These are phyloP conservation scores for Macaria notata DNA, from an alignment of 2,888 invertebrate species.

Conservation along the genomic window DNA sequence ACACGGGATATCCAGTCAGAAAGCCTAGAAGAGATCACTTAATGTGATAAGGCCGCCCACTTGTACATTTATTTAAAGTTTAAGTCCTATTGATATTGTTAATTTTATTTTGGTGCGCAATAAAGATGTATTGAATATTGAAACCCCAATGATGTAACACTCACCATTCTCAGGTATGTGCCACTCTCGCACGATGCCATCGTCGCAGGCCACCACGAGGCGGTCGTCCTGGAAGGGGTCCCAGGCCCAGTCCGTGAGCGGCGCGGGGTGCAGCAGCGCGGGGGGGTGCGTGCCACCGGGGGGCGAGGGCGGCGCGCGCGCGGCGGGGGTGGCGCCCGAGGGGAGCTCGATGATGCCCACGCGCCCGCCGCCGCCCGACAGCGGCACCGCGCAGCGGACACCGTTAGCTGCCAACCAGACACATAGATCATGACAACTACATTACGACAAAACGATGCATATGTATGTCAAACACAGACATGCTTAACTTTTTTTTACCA, in stretches of 20 bases:
- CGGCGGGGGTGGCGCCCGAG: slow-evolving; percentile 46
- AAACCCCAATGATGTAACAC: too few species aligned
- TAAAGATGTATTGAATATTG: too few species aligned
- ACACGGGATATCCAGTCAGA: too few species aligned
- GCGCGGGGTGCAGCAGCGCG: slow-evolving; percentile 94
- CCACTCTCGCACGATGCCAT: slow-evolving; percentile 92
- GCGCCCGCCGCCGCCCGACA: slow-evolving; percentile 95
- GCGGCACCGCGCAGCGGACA: slow-evolving; percentile 93
- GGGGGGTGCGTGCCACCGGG: slow-evolving; percentile 91
- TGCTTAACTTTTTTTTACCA: too few species aligned
- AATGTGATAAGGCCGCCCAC: too few species aligned
- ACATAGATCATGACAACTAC: too few species aligned
- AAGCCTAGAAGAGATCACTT: too few species aligned
- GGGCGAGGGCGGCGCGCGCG: slow-evolving; percentile 81
- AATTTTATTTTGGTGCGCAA: too few species aligned
- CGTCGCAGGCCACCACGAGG: slow-evolving; percentile 94
- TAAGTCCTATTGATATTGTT: too few species aligned
- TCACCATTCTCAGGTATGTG: slow-evolving; percentile 86
- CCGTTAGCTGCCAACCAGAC: slow-evolving; percentile 85
- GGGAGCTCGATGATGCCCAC: slow-evolving; percentile 90
- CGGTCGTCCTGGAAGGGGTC: slow-evolving; percentile 93
- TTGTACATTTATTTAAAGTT: too few species aligned
- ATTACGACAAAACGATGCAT: too few species aligned
- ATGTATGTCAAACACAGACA: too few species aligned
- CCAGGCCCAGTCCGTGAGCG: slow-evolving; percentile 96